Evolutionary conservation across 2,888 invertebrate species (phyloP).

Genomic region (Opisthograptis luteolata): DNA sequence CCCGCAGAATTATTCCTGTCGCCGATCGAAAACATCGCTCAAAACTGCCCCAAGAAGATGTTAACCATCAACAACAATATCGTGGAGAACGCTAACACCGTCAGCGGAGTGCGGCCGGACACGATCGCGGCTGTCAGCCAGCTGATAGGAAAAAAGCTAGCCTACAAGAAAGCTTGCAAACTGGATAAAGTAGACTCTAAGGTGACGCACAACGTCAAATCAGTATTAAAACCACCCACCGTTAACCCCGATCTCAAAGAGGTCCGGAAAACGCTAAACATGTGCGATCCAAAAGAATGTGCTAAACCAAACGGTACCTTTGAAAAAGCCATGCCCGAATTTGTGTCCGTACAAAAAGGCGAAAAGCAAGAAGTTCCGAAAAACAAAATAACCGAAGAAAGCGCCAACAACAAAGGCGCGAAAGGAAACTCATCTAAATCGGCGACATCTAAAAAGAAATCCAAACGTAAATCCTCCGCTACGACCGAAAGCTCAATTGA

Average conservation of each 20-base stretch:
- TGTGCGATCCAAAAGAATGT: constrained; percentile 41
- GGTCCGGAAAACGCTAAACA: constrained; percentile 45
- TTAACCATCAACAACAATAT: constrained; percentile 80
- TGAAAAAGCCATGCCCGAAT: constrained; percentile 34
- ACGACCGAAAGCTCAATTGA: constrained; percentile 31
- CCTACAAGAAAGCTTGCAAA: constrained; percentile 69
- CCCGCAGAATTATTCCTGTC: constrained; percentile 77
- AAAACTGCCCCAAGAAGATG: constrained; percentile 70
- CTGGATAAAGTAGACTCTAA: constrained; percentile 72
- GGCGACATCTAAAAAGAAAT: constrained; percentile 24
- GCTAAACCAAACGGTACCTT: constrained; percentile 38
- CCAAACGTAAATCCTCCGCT: constrained; percentile 32
- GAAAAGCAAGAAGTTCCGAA: constrained; percentile 39
- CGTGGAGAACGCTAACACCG: constrained; percentile 62
- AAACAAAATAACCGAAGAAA: constrained; percentile 36
- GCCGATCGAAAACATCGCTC: constrained; percentile 64
- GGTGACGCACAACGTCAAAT: constrained; percentile 67
- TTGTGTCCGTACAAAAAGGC: constrained; percentile 32
- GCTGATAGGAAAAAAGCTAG: constrained; percentile 69
- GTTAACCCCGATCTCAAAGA: constrained; percentile 56
- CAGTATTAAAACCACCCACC: constrained; percentile 72
- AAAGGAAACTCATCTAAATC: constrained; percentile 25
- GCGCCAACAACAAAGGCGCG: constrained; percentile 18
- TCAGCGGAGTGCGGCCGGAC: constrained; percentile 65
- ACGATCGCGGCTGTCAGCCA: constrained; percentile 73